Evolutionary conservation across 2,113 vertebrate species (phyloP), one percentile per base, ranked within the genome.

Genomic region (Cyanoderma ruficeps): DNA sequence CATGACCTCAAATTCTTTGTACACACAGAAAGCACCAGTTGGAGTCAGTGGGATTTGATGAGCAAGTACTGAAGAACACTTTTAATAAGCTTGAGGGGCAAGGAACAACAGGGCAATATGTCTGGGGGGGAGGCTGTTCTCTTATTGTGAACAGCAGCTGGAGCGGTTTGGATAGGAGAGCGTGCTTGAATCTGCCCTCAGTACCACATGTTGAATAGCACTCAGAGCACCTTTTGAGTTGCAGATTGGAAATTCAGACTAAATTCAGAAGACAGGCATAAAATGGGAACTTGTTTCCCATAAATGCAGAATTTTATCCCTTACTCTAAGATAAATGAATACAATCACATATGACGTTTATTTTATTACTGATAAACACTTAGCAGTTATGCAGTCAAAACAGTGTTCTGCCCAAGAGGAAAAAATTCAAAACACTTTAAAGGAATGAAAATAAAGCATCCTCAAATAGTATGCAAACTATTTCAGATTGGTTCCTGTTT

Each of bases 381-480:
- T 81, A 60, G 18, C 15, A 76, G 44, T 87, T 83, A 71, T 37
- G 31, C 39, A 94, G 72, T 55, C 61, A 89, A 94, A 93, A 87
- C 17, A 57, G 19, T 35, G 37, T 78, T 93, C 88, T 93, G 33
- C 77, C 74, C 64, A 85, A 90, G 70, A 81, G 53, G 52, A 93
- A 94, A 35, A 87, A 90, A 80, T 77, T 47, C 50, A 94, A 83
- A 96, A 83, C 7, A 89, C 17, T 61, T 87, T 69, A 67, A 87
- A 94, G 42, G 20, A 92, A 64, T 31, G 11, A 91, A 94, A 87
- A 75, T 33, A 76, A 87, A 87, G 0, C 13, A 46, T 39, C 79
- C 55, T 25, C 30, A 79, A 87, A 81, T 47, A 52, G 10, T 47
- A 89, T 74, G 52, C 41, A 87, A 82, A 55, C 24, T 84, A 27